Conservation (phyloP, 2,888 invertebrate species). For the Xestia rhomboidea region DNA sequence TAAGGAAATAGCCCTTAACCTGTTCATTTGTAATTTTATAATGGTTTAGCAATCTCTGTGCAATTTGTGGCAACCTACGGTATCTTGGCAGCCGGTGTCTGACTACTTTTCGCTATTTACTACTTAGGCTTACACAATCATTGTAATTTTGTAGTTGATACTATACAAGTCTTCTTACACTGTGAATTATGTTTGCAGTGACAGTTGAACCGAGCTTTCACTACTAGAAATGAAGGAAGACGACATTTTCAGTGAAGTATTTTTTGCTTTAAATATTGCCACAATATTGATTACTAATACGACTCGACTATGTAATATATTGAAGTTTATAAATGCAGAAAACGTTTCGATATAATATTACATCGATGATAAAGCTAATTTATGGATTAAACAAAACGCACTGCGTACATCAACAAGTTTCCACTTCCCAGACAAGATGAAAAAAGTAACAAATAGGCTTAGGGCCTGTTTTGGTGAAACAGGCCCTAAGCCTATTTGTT, state of each 20-base stretch:
- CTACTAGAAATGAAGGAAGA: not conserved
- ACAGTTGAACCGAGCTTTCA: not conserved
- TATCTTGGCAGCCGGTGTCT: slow-evolving; percentile 34
- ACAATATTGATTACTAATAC: not conserved
- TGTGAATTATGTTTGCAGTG: slow-evolving; percentile 6
- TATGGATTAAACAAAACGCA: not conserved
- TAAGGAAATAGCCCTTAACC: slow-evolving; percentile 57
- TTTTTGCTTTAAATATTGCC: not conserved
- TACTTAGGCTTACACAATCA: slow-evolving; percentile 51
- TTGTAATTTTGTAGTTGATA: slow-evolving; percentile 55
- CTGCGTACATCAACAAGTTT: not conserved
- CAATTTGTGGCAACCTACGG: slow-evolving; percentile 58
- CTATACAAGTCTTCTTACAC: slow-evolving; percentile 28
- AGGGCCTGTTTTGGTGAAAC: too few relatives aligned
- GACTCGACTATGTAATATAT: not conserved
- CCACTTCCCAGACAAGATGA: not conserved
- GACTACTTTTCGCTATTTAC: slow-evolving; percentile 56
- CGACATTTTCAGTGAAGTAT: not conserved
- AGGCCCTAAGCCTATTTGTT: too few relatives aligned
- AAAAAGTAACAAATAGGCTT: not conserved
- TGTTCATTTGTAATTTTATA: slow-evolving; percentile 56
- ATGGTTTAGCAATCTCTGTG: slow-evolving; percentile 50
- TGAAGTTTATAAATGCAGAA: not conserved
- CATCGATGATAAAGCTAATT: not conserved
- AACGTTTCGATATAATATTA: not conserved